These are phyloP conservation scores for Tetragonula clypearis DNA, from an alignment of 1,140 invertebrate genomes.

Conservation along the genomic window DNA sequence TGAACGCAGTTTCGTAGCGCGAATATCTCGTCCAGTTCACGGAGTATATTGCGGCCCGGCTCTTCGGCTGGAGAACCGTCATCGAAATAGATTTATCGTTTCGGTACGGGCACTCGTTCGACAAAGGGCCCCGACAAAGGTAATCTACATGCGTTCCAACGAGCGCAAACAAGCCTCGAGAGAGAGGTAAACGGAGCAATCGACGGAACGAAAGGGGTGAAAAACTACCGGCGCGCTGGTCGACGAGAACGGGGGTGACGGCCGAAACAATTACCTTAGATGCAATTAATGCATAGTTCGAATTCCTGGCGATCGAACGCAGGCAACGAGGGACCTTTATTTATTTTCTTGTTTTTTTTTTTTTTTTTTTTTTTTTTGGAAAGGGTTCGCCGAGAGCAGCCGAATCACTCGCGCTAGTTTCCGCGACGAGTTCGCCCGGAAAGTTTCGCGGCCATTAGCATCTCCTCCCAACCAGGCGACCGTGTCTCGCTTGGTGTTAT, in stretches of 20 bases:
- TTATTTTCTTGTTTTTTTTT: too few relatives aligned
- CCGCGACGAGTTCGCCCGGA: conserved; percentile 11
- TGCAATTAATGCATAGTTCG: conserved; percentile 32
- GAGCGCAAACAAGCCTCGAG: conserved; percentile 1
- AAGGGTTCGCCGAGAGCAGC: not conserved
- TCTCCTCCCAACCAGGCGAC: not conserved
- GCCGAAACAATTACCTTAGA: conserved; percentile 44
- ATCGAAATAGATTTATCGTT: conserved; percentile 7
- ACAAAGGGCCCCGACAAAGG: not conserved
- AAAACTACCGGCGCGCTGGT: not conserved
- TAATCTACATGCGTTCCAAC: conserved; percentile 3
- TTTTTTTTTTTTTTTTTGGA: conserved; percentile 6
- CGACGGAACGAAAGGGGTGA: not conserved
- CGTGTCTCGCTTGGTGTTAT: conserved; percentile 1
- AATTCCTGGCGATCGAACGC: conserved; percentile 16
- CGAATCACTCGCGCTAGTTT: not conserved
- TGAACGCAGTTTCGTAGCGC: not conserved
- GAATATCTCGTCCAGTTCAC: not conserved
- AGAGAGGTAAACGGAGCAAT: not conserved
- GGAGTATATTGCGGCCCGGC: not conserved
- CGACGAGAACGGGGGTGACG: not conserved
- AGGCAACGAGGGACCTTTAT: too few relatives aligned
- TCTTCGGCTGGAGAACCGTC: not conserved
- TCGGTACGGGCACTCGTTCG: not conserved
- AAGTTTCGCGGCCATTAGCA: conserved; percentile 45